Conservation (phyloP, 64 coral and sea anemone genomes). For the Pocillopora damicornis region DNA sequence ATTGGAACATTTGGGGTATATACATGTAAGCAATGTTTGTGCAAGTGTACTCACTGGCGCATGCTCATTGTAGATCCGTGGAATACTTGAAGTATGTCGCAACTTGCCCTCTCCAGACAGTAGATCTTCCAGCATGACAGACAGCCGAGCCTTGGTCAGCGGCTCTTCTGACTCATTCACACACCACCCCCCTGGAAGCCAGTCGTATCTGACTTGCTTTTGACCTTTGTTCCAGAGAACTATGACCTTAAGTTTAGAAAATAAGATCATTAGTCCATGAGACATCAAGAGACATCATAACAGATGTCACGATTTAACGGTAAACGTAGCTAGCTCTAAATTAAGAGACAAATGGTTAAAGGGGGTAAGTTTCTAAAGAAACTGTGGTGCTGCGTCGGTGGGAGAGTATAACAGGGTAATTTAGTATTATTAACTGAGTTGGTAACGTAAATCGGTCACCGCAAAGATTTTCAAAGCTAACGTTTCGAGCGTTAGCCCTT, state of each 20-base stretch:
- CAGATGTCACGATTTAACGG: no score
- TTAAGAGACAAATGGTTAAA: no score
- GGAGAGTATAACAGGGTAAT: no score
- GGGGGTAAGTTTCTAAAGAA: no score
- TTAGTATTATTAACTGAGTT: no score
- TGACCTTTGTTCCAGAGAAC: conserved; percentile 82
- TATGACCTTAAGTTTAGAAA: conserved; percentile 46
- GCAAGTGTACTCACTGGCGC: conserved; percentile 47
- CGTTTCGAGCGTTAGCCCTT: no score
- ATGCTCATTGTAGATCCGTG: conserved; percentile 77
- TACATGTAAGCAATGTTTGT: background rate
- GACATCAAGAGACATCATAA: background rate
- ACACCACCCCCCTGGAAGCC: conserved; percentile 83
- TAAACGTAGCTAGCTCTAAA: no score
- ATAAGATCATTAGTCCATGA: background rate
- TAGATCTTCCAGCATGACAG: conserved; percentile 46
- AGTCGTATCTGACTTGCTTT: conserved; percentile 73
- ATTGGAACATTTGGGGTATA: no score
- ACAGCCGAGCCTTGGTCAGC: conserved; percentile 25
- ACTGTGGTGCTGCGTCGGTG: no score
- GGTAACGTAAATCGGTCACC: no score
- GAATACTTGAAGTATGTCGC: conserved; percentile 35
- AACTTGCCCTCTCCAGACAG: conserved; percentile 64
- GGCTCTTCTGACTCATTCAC: conserved; percentile 10
- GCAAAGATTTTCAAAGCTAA: no score